Percentiles rank a stretch among this genome's conserved stretches.
phyloP scores from a whole-genome alignment of 35 echinoderm and acorn worm genomes.

The Apostichopus parvimensis region DNA sequence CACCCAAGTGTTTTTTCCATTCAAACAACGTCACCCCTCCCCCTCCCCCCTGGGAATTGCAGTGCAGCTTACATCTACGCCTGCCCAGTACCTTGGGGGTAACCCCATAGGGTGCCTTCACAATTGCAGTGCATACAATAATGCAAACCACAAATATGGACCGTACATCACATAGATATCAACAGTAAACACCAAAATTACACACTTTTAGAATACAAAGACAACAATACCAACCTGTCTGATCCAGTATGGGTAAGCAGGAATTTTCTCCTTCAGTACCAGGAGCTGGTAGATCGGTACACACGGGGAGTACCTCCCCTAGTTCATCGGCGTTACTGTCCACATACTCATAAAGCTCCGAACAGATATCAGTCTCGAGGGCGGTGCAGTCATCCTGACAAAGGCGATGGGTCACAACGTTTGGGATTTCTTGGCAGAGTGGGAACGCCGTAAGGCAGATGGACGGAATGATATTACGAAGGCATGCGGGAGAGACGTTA shows the following conservation, averaged over 20 bases:
- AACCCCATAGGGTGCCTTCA: too few relatives aligned
- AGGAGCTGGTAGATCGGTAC: constrained; percentile 67
- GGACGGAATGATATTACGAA: constrained; percentile 68
- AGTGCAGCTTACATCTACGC: too few relatives aligned
- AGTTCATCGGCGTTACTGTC: constrained; percentile 53
- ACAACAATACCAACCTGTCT: neutral
- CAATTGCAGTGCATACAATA: too few relatives aligned
- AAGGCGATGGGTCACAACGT: constrained; percentile 56
- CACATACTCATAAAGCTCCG: constrained; percentile 59
- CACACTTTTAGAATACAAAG: too few relatives aligned
- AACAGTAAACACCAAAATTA: too few relatives aligned
- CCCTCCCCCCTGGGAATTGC: too few relatives aligned
- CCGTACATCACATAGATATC: too few relatives aligned
- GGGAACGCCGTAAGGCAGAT: constrained; percentile 89
- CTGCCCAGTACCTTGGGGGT: too few relatives aligned
- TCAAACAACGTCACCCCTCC: too few relatives aligned
- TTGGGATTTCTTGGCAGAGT: constrained; percentile 63
- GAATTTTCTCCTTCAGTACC: constrained; percentile 51
- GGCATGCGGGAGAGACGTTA: constrained; percentile 37
- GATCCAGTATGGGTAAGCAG: constrained; percentile 53
- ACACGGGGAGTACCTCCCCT: constrained; percentile 70
- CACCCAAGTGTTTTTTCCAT: too few relatives aligned
- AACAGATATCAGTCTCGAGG: constrained; percentile 77
- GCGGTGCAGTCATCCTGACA: constrained; percentile 77
- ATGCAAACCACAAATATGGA: too few relatives aligned